phyloP scores from a whole-genome alignment of 1,140 invertebrate species.

The Meteorus sp. region DNA sequence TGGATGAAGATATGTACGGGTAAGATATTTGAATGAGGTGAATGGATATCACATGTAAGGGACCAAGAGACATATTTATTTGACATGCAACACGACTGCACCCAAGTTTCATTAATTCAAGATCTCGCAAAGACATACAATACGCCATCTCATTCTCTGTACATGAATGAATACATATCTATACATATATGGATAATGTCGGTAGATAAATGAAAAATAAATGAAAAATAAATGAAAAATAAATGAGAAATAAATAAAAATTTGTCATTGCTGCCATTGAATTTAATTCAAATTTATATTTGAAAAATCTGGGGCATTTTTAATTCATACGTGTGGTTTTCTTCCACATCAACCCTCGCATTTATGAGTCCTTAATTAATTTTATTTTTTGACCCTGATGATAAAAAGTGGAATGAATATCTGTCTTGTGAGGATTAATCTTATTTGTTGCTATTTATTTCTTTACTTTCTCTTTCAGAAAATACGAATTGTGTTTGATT shows the following conservation, averaged over 20 bases:
- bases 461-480: no score
- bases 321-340: constrained; percentile 22
- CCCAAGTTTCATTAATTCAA: constrained; percentile 62
- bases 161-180: background rate
- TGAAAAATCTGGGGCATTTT: constrained; percentile 55
- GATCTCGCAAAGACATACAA: constrained; percentile 60
- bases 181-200: constrained; percentile 29
- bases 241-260: constrained; percentile 57
- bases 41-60: constrained; percentile 29
- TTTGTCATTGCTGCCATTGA: constrained; percentile 54
- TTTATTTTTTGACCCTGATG: no score
- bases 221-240: no score
- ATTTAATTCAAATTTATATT: constrained; percentile 53
- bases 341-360: background rate
- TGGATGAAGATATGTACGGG: constrained; percentile 13
- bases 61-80: constrained; percentile 58
- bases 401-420: no score
- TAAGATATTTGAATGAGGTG: constrained; percentile 30
- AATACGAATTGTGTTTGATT: no score
- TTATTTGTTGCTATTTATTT: no score
- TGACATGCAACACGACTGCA: constrained; percentile 60
- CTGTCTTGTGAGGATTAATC: no score
- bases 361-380: no score
- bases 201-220: constrained; percentile 55
- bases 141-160: no score